Percentiles rank a stretch among this genome's conserved stretches.
Conservation (phyloP, 92 coral and sea anemone genomes). For the Hydrozoanthus gracilis region DNA sequence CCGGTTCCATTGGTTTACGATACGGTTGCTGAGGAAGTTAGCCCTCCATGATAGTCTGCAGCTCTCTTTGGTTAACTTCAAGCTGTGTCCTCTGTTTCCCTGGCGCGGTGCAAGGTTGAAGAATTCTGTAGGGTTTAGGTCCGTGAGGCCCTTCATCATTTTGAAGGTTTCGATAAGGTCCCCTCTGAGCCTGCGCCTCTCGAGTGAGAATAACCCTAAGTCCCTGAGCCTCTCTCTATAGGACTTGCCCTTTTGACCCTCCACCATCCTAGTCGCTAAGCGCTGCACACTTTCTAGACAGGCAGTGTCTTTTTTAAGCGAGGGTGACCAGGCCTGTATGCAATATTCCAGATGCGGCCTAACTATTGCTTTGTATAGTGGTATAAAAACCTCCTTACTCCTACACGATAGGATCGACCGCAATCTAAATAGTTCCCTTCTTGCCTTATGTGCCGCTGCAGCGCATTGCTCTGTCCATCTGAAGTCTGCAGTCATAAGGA, state of each 20-base stretch:
- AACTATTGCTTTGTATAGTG: too few relatives aligned
- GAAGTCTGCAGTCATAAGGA: background rate
- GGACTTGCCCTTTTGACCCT: background rate
- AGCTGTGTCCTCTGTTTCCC: background rate
- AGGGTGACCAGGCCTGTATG: background rate
- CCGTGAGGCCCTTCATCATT: background rate
- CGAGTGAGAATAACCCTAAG: background rate
- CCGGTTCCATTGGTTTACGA: background rate
- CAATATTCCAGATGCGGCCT: background rate
- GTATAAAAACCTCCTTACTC: background rate
- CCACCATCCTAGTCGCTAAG: too few relatives aligned
- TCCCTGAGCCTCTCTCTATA: background rate
- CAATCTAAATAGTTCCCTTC: background rate
- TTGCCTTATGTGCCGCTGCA: background rate
- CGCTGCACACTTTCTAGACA: background rate
- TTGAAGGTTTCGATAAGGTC: background rate
- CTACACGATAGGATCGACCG: background rate
- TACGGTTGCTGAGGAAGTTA: background rate
- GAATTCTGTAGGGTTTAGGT: background rate
- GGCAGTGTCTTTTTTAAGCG: background rate
- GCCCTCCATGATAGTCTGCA: background rate
- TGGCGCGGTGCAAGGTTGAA: background rate
- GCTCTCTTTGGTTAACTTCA: background rate
- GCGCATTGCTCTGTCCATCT: background rate
- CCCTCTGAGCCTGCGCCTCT: background rate